phyloP scores from a whole-genome alignment of 2,113 vertebrate genomes.

The Amphiprion percula region DNA sequence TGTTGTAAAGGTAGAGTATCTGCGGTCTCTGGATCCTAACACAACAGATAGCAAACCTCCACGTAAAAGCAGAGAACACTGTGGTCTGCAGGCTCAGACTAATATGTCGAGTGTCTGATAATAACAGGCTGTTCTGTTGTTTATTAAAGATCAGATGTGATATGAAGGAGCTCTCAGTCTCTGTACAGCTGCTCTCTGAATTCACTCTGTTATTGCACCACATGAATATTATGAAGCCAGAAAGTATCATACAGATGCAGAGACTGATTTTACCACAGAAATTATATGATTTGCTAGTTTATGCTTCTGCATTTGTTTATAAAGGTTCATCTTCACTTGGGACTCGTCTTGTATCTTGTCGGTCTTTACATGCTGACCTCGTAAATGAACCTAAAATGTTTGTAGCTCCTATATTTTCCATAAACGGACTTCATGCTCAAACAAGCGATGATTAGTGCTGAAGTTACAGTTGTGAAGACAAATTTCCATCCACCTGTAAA shows the following conservation, averaged over 20 bases:
- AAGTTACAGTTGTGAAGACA: too few relatives aligned
- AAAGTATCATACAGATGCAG: too few relatives aligned
- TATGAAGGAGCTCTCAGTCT: conserved; percentile 21
- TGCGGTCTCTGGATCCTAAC: not conserved
- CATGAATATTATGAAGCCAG: not conserved
- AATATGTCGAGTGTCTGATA: conserved; percentile 11
- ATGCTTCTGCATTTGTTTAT: too few relatives aligned
- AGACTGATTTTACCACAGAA: too few relatives aligned
- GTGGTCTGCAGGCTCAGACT: not conserved
- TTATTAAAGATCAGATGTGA: conserved; percentile 63
- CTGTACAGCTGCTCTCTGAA: not conserved
- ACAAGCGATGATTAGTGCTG: too few relatives aligned
- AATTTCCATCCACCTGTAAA: too few relatives aligned
- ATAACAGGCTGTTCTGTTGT: not conserved
- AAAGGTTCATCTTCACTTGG: not conserved
- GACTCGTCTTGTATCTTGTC: not conserved
- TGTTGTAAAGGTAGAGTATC: not conserved
- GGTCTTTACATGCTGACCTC: not conserved
- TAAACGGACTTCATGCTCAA: too few relatives aligned
- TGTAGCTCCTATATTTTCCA: too few relatives aligned
- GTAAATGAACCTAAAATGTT: too few relatives aligned
- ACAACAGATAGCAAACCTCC: not conserved
- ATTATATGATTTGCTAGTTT: too few relatives aligned
- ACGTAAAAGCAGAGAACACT: not conserved
- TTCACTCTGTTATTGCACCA: not conserved